Evolutionary conservation across 2,888 invertebrate genomes (phyloP), one percentile per base, ranked within the genome.

Genomic region (Dusona sp.): DNA sequence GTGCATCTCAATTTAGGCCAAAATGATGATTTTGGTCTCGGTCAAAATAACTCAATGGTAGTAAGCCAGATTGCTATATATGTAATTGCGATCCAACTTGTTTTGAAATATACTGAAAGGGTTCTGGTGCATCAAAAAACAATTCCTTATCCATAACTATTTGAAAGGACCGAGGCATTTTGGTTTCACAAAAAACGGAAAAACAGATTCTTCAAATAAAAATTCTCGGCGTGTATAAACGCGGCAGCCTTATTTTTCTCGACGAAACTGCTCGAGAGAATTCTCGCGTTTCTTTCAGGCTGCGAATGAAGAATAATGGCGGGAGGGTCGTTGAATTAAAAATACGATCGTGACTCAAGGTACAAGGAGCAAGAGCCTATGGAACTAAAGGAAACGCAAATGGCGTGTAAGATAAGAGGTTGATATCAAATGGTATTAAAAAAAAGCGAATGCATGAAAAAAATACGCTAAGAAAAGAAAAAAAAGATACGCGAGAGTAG

Each of bases 381-480:
- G 36, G n/a, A 65, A 22, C 72, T 4, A 51, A 36, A 83, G 83
- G 75, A 83, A 83, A 83, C 51, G 78, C 67, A 64, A 83, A 86
- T 83, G 73, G 86, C 80, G 54, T 80, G 80, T 80, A 51, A 86
- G 77, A 86, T 83, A 83, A 79, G 57, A 57, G 42, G 73, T 67
- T 86, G 45, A 67, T 80, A 80, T 75, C 74, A 80, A 83, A 54
- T 33, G 65, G 67, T 73, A 48, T 83, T 51, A 54, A 68, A 68
- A 48, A 78, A 38, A 51, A 25, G 4, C 42, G 45, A 22, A 45
- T 25, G 68, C 45, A 38, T 29, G 70, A 13, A 45, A 70, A 29
- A 29, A 29, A 48, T 19, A 25, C 16, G n/a, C 11, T 38, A 73
- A n/a, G 25, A 57, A 64, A 80, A 79, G 57, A 65, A 64, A 83